Evolutionary conservation across 2,113 vertebrate genomes (phyloP).

Genomic region (Delphinapterus leucas): DNA sequence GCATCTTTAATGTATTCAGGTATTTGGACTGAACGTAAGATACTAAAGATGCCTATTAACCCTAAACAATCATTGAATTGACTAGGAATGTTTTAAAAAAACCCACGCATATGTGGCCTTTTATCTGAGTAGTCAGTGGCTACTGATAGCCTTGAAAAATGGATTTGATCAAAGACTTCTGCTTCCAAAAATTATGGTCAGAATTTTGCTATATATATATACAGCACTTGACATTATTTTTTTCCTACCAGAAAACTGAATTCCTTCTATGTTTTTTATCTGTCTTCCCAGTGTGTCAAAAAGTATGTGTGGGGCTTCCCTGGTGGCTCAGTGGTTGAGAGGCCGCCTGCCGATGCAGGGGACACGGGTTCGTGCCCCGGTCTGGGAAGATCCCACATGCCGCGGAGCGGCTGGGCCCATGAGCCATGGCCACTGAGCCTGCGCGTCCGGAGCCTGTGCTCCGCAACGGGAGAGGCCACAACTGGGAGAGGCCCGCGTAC

Average conservation of each 20-base stretch:
- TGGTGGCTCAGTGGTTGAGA: no score
- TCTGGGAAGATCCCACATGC: no score
- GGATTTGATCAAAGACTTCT: neutral
- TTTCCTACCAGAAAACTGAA: neutral
- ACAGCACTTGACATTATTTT: neutral
- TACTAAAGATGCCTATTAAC: conserved; percentile 5
- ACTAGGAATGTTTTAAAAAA: neutral
- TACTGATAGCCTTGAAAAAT: neutral
- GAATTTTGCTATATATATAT: neutral
- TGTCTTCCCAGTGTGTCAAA: neutral
- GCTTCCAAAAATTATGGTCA: neutral
- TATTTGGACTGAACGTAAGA: neutral
- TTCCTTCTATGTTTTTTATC: neutral
- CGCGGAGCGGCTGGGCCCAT: no score
- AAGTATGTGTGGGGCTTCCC: neutral
- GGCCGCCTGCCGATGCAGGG: no score
- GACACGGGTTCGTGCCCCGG: no score
- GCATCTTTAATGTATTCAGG: conserved; percentile 20
- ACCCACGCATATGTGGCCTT: neutral
- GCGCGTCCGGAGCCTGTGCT: no score
- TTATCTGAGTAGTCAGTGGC: neutral
- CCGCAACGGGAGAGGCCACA: no score
- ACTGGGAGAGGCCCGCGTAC: no score
- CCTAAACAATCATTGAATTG: neutral
- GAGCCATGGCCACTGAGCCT: no score